These are phyloP conservation scores for Oxyura jamaicensis DNA, from an alignment of 2,113 vertebrate species.

Conservation along the genomic window DNA sequence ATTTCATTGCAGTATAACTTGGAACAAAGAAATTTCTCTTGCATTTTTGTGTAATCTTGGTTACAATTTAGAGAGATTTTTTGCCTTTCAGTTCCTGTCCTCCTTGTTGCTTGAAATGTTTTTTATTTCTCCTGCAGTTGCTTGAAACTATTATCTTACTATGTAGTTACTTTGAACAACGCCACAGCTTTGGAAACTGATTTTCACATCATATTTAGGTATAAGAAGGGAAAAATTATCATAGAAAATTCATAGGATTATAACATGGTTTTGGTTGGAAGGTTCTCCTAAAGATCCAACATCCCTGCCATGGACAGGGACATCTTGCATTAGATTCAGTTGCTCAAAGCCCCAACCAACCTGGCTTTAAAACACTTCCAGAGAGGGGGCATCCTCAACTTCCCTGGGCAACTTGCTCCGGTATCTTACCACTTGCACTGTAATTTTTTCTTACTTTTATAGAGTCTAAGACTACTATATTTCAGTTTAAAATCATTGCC, in stretches of 20 bases:
- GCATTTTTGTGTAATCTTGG: not conserved
- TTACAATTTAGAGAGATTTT: not conserved
- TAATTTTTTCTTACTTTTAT: not conserved
- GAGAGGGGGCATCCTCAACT: not conserved
- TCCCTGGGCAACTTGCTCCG: not conserved
- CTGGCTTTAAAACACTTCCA: not conserved
- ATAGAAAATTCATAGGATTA: not conserved
- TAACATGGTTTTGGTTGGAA: not conserved
- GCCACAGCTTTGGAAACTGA: not conserved
- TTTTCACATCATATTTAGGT: not conserved
- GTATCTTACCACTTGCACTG: not conserved
- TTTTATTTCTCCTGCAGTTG: not conserved
- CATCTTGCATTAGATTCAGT: not conserved
- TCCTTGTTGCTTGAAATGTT: not conserved
- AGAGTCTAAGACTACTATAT: not conserved
- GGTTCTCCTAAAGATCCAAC: not conserved
- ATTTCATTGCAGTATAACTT: not conserved
- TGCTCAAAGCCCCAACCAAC: not conserved
- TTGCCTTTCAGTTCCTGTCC: not conserved
- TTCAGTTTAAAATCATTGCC: not conserved
- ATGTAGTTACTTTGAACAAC: not conserved
- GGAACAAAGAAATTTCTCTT: not conserved
- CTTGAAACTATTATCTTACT: not conserved
- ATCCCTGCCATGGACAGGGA: not conserved
- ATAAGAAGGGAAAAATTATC: not conserved